A percentile compares a stretch with the other conserved stretches of the same genome.
Evolutionary conservation across 2,888 invertebrate species (phyloP).

Genomic region (Parapristionchus giblindavisi): DNA sequence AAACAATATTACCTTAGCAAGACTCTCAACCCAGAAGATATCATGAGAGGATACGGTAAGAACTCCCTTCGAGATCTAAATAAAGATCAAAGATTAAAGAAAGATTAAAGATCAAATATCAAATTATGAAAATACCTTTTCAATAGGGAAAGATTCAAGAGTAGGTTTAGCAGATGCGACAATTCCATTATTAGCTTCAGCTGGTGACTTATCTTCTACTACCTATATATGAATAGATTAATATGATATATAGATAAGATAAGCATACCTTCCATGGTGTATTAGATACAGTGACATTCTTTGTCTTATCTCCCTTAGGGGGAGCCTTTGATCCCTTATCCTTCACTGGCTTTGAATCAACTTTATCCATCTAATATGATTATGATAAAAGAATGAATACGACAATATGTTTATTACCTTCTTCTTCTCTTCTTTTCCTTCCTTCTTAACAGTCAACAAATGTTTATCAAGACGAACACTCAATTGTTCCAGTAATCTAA

Average conservation of each 20-base stretch:
- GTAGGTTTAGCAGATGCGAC: constrained; percentile 8
- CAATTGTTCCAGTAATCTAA: constrained; percentile 10
- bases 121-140: background rate
- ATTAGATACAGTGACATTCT: no score
- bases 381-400: no score
- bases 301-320: background rate
- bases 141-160: background rate
- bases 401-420: background rate
- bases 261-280: constrained; percentile 34
- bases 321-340: constrained; percentile 6
- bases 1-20: constrained; percentile 27
- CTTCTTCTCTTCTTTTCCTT: constrained; percentile 5
- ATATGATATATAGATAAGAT: no score
- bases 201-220: constrained; percentile 21
- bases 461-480: constrained; percentile 23
- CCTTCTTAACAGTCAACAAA: constrained; percentile 3
- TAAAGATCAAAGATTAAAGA: background rate
- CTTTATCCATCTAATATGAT: no score
- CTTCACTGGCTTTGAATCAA: background rate
- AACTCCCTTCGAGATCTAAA: background rate
- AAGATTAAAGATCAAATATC: background rate
- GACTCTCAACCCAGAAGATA: constrained; percentile 29
- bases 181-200: constrained; percentile 19
- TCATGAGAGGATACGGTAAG: background rate
- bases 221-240: background rate